A percentile compares a stretch with the other conserved stretches of the same genome.
phyloP scores from a whole-genome alignment of 2,113 vertebrate species.

The Misgurnus anguillicaudatus region DNA sequence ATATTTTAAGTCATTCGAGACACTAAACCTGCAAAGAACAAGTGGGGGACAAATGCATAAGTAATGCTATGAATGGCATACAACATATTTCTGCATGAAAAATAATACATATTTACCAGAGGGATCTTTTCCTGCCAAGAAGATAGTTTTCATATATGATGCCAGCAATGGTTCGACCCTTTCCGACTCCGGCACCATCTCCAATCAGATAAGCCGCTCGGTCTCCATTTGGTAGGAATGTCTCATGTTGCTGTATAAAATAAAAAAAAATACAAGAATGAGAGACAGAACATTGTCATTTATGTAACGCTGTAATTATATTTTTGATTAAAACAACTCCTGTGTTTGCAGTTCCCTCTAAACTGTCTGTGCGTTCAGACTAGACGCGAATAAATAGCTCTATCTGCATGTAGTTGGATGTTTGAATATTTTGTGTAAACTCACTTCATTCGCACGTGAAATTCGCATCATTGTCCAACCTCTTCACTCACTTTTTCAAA shows the following conservation, averaged over 20 bases:
- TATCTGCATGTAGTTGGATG: no score
- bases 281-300: neutral
- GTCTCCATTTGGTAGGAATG: conserved; percentile 93
- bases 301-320: neutral
- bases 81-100: neutral
- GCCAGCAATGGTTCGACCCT: conserved; percentile 96
- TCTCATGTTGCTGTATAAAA: conserved; percentile 93
- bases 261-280: conserved; percentile 47
- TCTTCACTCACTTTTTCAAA: no score
- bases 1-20: conserved; percentile 98
- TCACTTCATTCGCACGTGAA: no score
- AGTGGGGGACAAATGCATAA: neutral
- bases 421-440: no score
- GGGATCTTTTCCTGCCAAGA: conserved; percentile 91
- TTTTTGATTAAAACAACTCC: no score
- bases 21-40: conserved; percentile 86
- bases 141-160: conserved; percentile 98
- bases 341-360: no score
- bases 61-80: neutral
- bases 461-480: no score
- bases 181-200: conserved; percentile 96
- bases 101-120: conserved; percentile 83
- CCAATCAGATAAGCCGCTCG: conserved; percentile 96
- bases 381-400: no score
- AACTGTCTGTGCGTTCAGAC: no score